A percentile compares a stretch with the other conserved stretches of the same genome.
These are phyloP conservation scores for Drosophila rubida DNA, from an alignment of 2,888 invertebrate genomes.

Conservation along the genomic window DNA sequence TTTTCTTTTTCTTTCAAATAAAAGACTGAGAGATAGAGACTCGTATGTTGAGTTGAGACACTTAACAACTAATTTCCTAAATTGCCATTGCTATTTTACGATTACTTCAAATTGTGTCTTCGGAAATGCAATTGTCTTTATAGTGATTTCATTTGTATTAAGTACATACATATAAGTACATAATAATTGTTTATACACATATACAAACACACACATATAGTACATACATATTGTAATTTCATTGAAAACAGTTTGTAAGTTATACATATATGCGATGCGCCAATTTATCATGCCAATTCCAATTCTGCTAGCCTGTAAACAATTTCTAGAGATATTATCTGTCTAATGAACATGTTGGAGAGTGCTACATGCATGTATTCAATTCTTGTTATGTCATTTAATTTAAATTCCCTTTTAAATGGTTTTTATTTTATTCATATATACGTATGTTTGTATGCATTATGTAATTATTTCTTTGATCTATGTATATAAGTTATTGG, in stretches of 20 bases:
- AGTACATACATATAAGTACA: slow-evolving; percentile 5
- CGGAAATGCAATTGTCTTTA: slow-evolving; percentile 59
- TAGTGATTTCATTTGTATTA: slow-evolving; percentile 39
- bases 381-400: neutral
- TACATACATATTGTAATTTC: slow-evolving; percentile 48
- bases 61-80: slow-evolving; percentile 56
- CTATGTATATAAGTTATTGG: slow-evolving; percentile 47
- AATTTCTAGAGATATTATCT: slow-evolving; percentile 61
- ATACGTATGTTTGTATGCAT: slow-evolving; percentile 41
- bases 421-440: slow-evolving; percentile 3
- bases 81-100: slow-evolving; percentile 44
- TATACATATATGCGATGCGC: slow-evolving; percentile 46
- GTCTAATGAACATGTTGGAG: slow-evolving; percentile 47
- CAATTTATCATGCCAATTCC: slow-evolving; percentile 44
- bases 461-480: slow-evolving; percentile 50
- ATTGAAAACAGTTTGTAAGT: slow-evolving; percentile 56
- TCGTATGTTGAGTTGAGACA: slow-evolving; percentile 38
- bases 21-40: slow-evolving; percentile 54
- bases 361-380: slow-evolving; percentile 21
- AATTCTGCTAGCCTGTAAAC: slow-evolving; percentile 38
- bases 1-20: slow-evolving; percentile 59
- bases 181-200: slow-evolving; percentile 82
- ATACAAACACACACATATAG: slow-evolving; percentile 64
- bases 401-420: neutral
- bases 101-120: slow-evolving; percentile 41